Base-by-base conservation (phyloP, 2,888 invertebrate species). In the Calameuta idolon region DNA sequence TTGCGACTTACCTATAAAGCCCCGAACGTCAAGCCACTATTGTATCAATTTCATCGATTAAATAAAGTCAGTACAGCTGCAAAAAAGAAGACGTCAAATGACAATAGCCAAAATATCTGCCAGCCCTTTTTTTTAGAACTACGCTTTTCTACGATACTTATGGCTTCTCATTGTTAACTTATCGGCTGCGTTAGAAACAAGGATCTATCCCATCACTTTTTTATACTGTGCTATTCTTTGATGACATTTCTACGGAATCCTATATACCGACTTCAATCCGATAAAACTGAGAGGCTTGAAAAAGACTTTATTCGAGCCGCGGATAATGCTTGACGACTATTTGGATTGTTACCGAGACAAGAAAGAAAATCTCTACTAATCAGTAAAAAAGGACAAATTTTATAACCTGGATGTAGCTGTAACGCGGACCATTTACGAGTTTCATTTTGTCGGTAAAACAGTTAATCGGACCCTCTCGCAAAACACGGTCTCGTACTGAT, bases 281-380 rank as follows among this genome's bases (percentile, higher is more conserved):
- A 55, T 55, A 55, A 55, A 55, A 55, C 40, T 15, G 55, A 55
- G 23, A 23, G 55, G 9, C 55, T 55, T 71, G 30, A 71, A n/a
- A 71, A 5, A 15, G 15, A 71, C 9, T n/a, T 3, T 71, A 15
- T 11, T n/a, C 30, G 23, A 71, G 23, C 73, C 23, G 30, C 23
- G 73, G 73, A 71, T 71, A 71, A 71, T n/a, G 73, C 73, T 71
- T 71, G n/a, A 30, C 73, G 3, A 33, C 23, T 30, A 37, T 37
- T 75, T 23, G 55, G 55, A 55, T 55, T 2, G 23, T 55, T 23
- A 9, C 9, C 55, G 55, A 23, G 55, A 55, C 5, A 9, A 55
- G 55, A 55, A 55, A 5, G 9, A 55, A 23, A 23, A 23, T 55
- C 23, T 55, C 55, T 55, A 23, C 23, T 23, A 9, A 55, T 55